A percentile compares a stretch with the other conserved stretches of the same genome.
These are phyloP conservation scores for Sarotherodon lohbergeri DNA, from an alignment of 2,113 vertebrate genomes.

Conservation along the genomic window DNA sequence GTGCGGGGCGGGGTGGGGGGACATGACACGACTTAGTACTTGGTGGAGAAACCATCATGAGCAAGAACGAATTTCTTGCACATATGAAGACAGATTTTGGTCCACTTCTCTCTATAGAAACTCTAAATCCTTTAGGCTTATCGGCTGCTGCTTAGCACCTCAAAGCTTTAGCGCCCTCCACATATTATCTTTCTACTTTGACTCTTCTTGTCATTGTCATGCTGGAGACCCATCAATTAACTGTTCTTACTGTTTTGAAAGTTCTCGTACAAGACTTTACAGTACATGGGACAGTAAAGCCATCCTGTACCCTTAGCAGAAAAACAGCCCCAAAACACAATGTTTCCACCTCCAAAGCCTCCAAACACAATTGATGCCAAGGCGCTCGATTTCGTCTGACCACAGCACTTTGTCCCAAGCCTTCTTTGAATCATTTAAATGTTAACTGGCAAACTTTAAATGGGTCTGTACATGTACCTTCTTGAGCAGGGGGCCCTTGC, in stretches of 20 bases:
- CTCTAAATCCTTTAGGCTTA: accelerated
- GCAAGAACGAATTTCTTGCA: not conserved
- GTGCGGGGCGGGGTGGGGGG: too few species aligned
- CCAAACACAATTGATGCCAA: not conserved
- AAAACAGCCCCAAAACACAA: not conserved
- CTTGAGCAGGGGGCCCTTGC: accelerated
- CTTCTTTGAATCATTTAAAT: accelerated
- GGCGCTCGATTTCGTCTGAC: accelerated
- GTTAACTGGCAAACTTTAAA: not conserved
- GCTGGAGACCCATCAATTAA: not conserved
- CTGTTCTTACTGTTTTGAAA: not conserved
- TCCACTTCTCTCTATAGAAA: not conserved
- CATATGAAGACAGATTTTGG: not conserved
- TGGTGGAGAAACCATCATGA: too few species aligned
- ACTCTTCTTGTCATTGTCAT: not conserved
- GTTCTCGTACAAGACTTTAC: accelerated
- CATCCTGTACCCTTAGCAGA: not conserved
- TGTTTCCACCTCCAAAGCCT: not conserved
- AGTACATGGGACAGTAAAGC: not conserved
- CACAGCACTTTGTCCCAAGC: not conserved
- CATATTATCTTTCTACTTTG: not conserved
- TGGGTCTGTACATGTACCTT: accelerated
- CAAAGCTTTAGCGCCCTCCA: not conserved
- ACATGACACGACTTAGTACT: too few species aligned
- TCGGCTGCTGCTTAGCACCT: not conserved